Evolutionary conservation across 2,797 vertebrate genomes (phyloP).

Genomic region (Vespertilio murinus): DNA sequence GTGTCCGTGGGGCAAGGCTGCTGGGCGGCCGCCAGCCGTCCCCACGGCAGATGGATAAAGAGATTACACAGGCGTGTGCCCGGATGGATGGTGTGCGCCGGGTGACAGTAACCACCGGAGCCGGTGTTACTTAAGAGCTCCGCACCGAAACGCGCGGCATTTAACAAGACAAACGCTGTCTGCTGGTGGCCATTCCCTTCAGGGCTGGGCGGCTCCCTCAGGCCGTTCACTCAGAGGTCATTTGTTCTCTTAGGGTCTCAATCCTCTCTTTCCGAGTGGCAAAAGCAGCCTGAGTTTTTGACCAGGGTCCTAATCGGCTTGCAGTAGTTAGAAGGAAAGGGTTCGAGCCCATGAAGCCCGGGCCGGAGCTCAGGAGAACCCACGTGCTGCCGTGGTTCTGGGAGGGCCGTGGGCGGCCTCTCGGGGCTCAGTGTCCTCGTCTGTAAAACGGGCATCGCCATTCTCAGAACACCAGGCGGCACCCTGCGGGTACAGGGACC

Average conservation of each 20-base stretch:
- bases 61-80: conserved; percentile 35
- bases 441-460: background rate
- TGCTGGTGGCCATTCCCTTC: background rate
- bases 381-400: background rate
- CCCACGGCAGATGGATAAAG: conserved; percentile 42
- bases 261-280: background rate
- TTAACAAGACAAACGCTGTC: conserved; percentile 3
- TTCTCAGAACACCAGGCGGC: background rate
- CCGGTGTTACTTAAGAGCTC: conserved; percentile 1
- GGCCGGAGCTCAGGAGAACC: background rate
- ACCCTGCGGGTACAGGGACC: no score
- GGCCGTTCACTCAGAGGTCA: background rate
- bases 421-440: background rate
- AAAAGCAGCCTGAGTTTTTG: background rate
- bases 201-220: background rate
- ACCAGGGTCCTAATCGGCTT: background rate
- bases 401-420: background rate
- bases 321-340: background rate
- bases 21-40: conserved; percentile 36
- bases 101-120: background rate
- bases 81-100: conserved; percentile 17
- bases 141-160: background rate
- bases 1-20: conserved; percentile 5
- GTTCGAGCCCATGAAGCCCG: background rate
- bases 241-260: background rate